phyloP scores from a whole-genome alignment of 2,797 vertebrate species.

The Eidolon dupreanum region DNA sequence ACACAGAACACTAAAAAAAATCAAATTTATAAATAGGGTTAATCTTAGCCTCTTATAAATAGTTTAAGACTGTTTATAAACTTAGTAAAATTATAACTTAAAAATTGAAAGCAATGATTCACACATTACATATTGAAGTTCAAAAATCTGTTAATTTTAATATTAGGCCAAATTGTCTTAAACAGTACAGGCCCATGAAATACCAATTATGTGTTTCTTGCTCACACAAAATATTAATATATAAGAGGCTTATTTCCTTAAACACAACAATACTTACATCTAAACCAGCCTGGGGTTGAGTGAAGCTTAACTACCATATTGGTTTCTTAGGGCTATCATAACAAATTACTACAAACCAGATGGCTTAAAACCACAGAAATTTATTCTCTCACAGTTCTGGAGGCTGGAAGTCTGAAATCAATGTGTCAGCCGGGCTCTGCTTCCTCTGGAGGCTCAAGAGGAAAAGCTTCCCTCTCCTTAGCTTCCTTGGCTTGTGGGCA shows the following conservation, averaged over 20 bases:
- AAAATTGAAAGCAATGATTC: slow-evolving; percentile 31
- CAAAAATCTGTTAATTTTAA: slow-evolving; percentile 4
- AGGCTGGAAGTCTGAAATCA: not conserved
- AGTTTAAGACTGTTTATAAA: not conserved
- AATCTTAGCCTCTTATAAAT: not conserved
- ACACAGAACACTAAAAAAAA: not conserved
- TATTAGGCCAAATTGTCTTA: not conserved
- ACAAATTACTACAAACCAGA: not conserved
- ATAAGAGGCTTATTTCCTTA: not conserved
- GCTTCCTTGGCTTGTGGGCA: not conserved
- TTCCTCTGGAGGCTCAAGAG: not conserved
- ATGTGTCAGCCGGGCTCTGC: not conserved
- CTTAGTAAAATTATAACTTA: not conserved
- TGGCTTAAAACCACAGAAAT: not conserved
- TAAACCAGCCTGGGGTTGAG: not conserved
- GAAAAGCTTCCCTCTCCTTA: not conserved
- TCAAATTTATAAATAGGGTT: not conserved
- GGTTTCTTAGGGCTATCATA: not conserved
- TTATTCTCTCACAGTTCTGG: not conserved
- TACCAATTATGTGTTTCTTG: not conserved
- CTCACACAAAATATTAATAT: not conserved
- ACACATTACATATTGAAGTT: not conserved
- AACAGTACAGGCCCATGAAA: not conserved
- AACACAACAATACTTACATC: not conserved
- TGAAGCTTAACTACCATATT: not conserved